These are phyloP conservation scores for Proterorhinus semilunaris DNA, from an alignment of 2,113 vertebrate species.

Conservation along the genomic window DNA sequence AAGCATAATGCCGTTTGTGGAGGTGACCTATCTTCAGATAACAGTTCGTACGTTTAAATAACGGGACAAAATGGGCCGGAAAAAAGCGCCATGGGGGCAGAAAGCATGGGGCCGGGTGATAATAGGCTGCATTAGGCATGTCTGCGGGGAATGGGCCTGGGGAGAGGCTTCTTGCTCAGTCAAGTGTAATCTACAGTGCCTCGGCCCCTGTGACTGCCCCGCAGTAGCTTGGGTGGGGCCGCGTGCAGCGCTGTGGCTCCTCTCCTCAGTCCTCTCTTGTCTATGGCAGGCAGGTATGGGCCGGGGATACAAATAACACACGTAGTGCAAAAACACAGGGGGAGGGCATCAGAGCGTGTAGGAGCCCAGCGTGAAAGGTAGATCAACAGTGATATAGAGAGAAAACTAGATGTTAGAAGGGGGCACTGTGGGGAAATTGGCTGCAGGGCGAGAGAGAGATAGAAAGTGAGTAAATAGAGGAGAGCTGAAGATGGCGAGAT, in stretches of 20 bases:
- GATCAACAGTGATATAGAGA: conserved; percentile 64
- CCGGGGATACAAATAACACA: conserved; percentile 70
- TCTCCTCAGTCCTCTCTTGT: conserved; percentile 12
- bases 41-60: conserved; percentile 40
- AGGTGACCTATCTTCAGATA: conserved; percentile 26
- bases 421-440: conserved; percentile 62
- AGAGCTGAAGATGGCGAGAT: conserved; percentile 46
- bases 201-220: conserved; percentile 48
- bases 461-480: conserved; percentile 58
- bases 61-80: conserved; percentile 36
- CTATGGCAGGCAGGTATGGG: conserved; percentile 52
- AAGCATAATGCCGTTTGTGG: conserved; percentile 4
- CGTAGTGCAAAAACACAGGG: conserved; percentile 67
- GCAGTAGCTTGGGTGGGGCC: conserved; percentile 63
- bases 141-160: conserved; percentile 56
- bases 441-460: conserved; percentile 57
- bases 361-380: conserved; percentile 63
- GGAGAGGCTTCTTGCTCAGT: conserved; percentile 60
- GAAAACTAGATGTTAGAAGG: conserved; percentile 67
- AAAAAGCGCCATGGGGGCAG: conserved; percentile 31
- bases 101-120: conserved; percentile 45
- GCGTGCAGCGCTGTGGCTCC: conserved; percentile 51
- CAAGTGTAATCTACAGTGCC: conserved; percentile 65
- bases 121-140: conserved; percentile 59
- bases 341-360: conserved; percentile 63